phyloP scores from a whole-genome alignment of 2,113 vertebrate genomes.

The Heterochromis multidens region DNA sequence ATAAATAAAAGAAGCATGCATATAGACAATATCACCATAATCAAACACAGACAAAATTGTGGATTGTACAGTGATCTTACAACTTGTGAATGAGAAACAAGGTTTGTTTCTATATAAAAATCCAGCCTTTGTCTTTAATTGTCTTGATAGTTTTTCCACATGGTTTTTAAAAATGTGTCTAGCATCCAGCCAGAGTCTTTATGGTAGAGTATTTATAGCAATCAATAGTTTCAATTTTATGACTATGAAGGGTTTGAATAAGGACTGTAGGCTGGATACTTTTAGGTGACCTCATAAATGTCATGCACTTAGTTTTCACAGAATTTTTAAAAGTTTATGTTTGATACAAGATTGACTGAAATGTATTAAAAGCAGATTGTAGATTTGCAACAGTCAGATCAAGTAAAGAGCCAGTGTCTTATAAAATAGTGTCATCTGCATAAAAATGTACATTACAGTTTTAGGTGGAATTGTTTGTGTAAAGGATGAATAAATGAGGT shows the following conservation, averaged over 20 bases:
- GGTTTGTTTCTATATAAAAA: background rate
- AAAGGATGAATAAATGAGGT: background rate
- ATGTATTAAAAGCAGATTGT: background rate
- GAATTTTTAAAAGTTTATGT: background rate
- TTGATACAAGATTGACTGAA: background rate
- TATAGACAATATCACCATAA: background rate
- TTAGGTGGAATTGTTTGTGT: background rate
- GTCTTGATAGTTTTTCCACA: background rate
- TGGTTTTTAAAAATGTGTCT: background rate
- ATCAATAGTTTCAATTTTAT: background rate
- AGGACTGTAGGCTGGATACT: no score
- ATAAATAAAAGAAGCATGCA: background rate
- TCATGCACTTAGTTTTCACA: background rate
- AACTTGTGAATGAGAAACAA: background rate
- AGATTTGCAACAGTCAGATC: background rate
- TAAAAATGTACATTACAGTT: background rate
- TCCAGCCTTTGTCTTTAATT: background rate
- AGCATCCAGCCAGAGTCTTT: background rate
- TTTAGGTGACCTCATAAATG: background rate
- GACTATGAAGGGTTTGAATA: background rate
- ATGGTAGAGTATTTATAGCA: background rate
- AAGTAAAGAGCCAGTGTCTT: background rate
- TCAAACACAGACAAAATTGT: background rate
- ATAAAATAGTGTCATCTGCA: background rate
- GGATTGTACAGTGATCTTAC: no score